phyloP scores from a whole-genome alignment of 2,797 vertebrate species.

The Phoeniculus purpureus region DNA sequence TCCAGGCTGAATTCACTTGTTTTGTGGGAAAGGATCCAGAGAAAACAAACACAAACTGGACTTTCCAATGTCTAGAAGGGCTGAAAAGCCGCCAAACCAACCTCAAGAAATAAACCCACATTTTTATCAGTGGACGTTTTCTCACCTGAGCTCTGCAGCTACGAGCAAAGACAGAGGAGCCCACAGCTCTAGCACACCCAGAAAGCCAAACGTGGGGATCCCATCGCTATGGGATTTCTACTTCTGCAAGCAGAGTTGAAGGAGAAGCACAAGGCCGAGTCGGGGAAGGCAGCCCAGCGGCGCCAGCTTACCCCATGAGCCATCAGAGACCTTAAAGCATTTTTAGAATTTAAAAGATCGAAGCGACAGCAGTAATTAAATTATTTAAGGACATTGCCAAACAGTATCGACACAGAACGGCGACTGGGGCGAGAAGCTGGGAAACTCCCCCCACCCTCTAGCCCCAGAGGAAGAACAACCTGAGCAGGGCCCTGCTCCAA shows the following conservation, averaged over 20 bases:
- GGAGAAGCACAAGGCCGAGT: background rate
- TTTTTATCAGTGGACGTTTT: slow-evolving; percentile 27
- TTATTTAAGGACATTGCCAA: slow-evolving; percentile 7
- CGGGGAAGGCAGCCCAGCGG: background rate
- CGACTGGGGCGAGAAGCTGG: background rate
- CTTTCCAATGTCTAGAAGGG: slow-evolving; percentile 56
- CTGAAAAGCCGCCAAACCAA: slow-evolving; percentile 64
- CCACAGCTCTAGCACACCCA: background rate
- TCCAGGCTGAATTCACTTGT: slow-evolving; percentile 62
- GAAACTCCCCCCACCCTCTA: background rate
- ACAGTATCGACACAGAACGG: background rate
- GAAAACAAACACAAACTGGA: slow-evolving; percentile 55
- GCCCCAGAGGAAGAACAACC: background rate
- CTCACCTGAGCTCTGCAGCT: background rate
- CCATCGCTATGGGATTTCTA: background rate
- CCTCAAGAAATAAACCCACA: slow-evolving; percentile 61
- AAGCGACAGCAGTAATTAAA: background rate
- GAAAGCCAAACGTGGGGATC: background rate
- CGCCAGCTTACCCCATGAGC: background rate
- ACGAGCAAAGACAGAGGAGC: background rate
- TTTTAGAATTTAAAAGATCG: background rate
- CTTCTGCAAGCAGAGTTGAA: background rate
- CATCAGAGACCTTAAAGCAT: background rate
- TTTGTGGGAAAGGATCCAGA: slow-evolving; percentile 59
- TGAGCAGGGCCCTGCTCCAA: accelerated